phyloP scores from a whole-genome alignment of 2,888 invertebrate genomes.

The Aporophyla nigra region DNA sequence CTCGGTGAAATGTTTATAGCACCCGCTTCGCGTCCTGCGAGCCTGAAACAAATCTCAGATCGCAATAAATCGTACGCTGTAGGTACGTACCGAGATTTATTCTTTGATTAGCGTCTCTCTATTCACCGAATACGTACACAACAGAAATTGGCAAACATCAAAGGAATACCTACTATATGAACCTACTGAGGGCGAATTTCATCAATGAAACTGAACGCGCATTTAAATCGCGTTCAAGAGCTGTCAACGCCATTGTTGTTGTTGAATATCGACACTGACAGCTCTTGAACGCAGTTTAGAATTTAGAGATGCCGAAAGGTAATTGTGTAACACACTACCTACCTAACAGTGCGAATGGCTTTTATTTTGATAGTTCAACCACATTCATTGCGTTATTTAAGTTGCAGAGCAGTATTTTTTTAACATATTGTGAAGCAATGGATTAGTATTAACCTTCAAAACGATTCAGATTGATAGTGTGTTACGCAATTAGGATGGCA shows the following conservation, averaged over 20 bases:
- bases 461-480: no score
- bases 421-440: no score
- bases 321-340: no score
- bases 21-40: constrained; percentile 76
- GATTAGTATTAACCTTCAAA: no score
- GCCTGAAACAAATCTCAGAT: constrained; percentile 84
- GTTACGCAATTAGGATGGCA: neutral
- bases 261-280: neutral
- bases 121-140: constrained; percentile 73
- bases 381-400: no score
- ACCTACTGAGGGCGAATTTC: neutral
- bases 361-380: no score
- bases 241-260: neutral
- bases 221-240: neutral
- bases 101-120: constrained; percentile 83
- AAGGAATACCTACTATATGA: constrained; percentile 21
- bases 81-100: constrained; percentile 80
- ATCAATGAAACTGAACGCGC: neutral
- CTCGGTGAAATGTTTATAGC: constrained; percentile 86
- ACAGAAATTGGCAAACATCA: constrained; percentile 64
- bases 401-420: no score
- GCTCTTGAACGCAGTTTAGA: neutral
- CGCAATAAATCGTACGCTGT: constrained; percentile 80
- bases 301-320: no score
- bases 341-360: no score